Base-by-base conservation (phyloP, 2,113 vertebrate genomes). In the Thunnus thynnus region DNA sequence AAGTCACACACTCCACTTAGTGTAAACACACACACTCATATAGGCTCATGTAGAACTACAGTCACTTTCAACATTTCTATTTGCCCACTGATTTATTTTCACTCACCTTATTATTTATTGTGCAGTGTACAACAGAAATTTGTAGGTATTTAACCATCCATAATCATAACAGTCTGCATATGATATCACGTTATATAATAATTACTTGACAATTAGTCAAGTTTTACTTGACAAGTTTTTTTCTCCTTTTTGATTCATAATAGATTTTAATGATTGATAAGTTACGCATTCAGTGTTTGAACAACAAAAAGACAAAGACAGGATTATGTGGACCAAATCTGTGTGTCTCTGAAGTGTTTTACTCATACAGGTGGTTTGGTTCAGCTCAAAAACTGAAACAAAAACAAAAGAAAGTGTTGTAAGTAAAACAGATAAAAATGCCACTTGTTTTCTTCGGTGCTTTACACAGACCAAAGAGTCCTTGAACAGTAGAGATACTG, bases 21-120 rank as follows among this genome's bases (percentile, higher is more conserved):
- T 41, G 9, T 60, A 57, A 55, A 72, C 52, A 82, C 57, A 80
- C 58, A 73, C 30, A 25, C 17, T 14, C 14, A 36, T n/a, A 66
- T 13, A 48, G 36, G 36, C 36, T 55, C 8, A 60, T 22, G 14
- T 30, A 30, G 22, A 22, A 30, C 3, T 11, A 30, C 55, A 52
- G 44, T 2, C 7, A 47, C 5, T 11, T 30, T 61, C 48, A 10
- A 48, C 46, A 44, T 4, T n/a, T 13, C 3, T 18, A 46, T 66
- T 51, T 36, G 5, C 10, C 4, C 27, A 50, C 11, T 55, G 1
- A 32, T 55, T 44, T 12, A 8, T 60, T 50, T 44, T 52, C 7
- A 72, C 6, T 58, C 17, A 8, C 3, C 44, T 1, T 2, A 20
- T 48, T 56, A 20, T 76, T 55, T n/a, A 18, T 0, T 65, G 5